phyloP scores from a whole-genome alignment of 2,797 vertebrate genomes.

The Enteromius unitaeniatus region DNA sequence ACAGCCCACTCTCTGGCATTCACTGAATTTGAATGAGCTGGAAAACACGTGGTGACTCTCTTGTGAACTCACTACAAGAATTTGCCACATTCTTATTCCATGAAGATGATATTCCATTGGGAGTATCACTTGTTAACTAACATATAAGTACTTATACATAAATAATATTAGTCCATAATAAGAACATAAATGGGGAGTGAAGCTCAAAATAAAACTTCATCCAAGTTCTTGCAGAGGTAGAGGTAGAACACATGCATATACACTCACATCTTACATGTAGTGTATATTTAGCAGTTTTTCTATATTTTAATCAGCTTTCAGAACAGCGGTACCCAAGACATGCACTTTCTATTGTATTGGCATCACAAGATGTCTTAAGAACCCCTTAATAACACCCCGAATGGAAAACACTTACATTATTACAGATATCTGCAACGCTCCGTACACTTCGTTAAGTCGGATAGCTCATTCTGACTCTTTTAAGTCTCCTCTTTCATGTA shows the following conservation, averaged over 20 bases:
- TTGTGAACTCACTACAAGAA: constrained; percentile 15
- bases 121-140: not conserved
- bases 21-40: constrained; percentile 46
- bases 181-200: not conserved
- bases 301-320: not conserved
- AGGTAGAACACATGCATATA: not conserved
- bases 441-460: not conserved
- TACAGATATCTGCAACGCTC: not conserved
- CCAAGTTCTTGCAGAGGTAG: not conserved
- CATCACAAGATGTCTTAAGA: not conserved
- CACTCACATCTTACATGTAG: not conserved
- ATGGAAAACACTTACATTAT: not conserved
- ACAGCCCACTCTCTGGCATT: constrained; percentile 29
- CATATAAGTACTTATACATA: not conserved
- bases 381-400: not conserved
- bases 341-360: not conserved
- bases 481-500: not conserved
- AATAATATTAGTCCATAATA: not conserved
- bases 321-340: not conserved
- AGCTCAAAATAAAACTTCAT: not conserved
- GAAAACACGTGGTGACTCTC: constrained; percentile 53
- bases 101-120: not conserved
- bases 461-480: not conserved
- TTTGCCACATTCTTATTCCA: constrained; percentile 7
- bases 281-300: not conserved